Conservation (phyloP, 2,888 invertebrate genomes). For the Caenorhabditis auriculariae region DNA sequence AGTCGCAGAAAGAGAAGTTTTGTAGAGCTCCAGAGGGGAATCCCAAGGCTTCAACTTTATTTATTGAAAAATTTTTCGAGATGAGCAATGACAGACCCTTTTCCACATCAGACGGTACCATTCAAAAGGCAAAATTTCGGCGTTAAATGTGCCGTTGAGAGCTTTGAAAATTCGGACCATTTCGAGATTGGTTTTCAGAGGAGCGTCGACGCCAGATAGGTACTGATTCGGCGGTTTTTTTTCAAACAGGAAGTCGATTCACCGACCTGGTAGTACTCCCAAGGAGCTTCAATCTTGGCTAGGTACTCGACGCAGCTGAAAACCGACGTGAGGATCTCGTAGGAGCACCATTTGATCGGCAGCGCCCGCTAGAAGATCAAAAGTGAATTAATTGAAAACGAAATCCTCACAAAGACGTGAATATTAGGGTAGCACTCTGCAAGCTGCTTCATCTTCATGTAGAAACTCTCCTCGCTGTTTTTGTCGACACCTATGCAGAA, state of each 20-base stretch:
- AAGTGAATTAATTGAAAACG: background rate
- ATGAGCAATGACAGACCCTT: background rate
- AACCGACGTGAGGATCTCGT: slow-evolving; percentile 31
- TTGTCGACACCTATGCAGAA: slow-evolving; percentile 52
- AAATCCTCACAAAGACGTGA: slow-evolving; percentile 20
- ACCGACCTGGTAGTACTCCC: slow-evolving; percentile 39
- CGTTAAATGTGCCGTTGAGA: slow-evolving; percentile 29
- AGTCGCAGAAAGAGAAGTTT: slow-evolving; percentile 32
- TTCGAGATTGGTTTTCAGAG: slow-evolving; percentile 35
- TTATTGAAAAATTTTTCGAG: background rate
- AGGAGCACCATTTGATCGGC: slow-evolving; percentile 32
- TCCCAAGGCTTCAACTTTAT: slow-evolving; percentile 23
- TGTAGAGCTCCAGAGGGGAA: slow-evolving; percentile 28
- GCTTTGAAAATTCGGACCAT: slow-evolving; percentile 35
- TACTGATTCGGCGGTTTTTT: slow-evolving; percentile 16
- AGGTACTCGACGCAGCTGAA: slow-evolving; percentile 24
- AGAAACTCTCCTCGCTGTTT: slow-evolving; percentile 7
- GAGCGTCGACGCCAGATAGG: slow-evolving; percentile 37
- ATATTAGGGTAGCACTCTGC: slow-evolving; percentile 9
- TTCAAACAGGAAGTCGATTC: background rate
- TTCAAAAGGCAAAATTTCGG: slow-evolving; percentile 21
- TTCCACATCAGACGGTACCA: slow-evolving; percentile 18
- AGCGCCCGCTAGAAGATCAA: slow-evolving; percentile 7
- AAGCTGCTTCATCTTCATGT: slow-evolving; percentile 4
- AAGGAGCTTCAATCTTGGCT: slow-evolving; percentile 7